A percentile compares a stretch with the other conserved stretches of the same genome.
Conservation (phyloP, 92 coral and sea anemone species). For the Palythoa grandis region DNA sequence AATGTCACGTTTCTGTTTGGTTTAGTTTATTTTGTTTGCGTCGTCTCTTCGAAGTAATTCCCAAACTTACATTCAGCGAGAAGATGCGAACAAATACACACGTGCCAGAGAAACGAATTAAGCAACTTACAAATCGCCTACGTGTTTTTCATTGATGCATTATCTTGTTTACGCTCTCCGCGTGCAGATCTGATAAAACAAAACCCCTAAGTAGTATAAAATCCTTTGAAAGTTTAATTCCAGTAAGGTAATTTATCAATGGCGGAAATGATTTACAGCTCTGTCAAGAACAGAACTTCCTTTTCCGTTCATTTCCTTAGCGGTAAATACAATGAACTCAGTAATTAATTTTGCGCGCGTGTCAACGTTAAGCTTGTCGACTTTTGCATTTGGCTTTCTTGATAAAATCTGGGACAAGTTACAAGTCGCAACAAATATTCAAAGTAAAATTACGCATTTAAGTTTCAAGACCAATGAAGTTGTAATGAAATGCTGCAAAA, state of each 20-base stretch:
- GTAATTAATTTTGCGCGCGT: not conserved
- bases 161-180: not conserved
- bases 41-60: too few species aligned
- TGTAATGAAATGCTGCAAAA: too few species aligned
- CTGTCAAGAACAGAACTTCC: slow-evolving; percentile 1
- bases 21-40: too few species aligned
- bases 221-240: not conserved
- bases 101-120: not conserved
- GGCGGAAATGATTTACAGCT: not conserved
- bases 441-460: not conserved
- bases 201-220: not conserved
- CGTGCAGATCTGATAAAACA: not conserved
- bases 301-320: not conserved
- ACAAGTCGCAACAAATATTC: not conserved
- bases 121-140: not conserved
- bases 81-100: not conserved
- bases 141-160: not conserved
- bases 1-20: too few species aligned
- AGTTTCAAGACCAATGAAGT: too few species aligned
- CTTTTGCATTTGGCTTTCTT: not conserved
- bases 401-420: not conserved
- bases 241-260: not conserved
- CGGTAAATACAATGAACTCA: not conserved
- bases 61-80: not conserved
- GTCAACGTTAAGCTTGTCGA: not conserved